Base-by-base conservation (phyloP, 2,797 vertebrate species). In the Amblyraja radiata region DNA sequence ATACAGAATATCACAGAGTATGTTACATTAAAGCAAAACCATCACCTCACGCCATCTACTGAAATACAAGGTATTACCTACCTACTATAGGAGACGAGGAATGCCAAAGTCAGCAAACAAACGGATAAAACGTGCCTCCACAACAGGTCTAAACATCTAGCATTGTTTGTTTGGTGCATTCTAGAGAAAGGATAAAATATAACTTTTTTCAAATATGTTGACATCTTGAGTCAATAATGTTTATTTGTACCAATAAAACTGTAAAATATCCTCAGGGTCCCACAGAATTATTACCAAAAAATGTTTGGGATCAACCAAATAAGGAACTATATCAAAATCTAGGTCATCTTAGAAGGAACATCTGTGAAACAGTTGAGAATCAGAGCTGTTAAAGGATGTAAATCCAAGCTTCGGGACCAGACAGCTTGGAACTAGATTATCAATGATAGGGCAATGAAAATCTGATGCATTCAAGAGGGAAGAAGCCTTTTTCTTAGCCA, bases 101-200 rank as follows among this genome's bases (percentile, higher is more conserved):
- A 97, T 95, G 99, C 98, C 93, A 96, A 95, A 76, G 97, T 97
- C 95, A 99, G 95, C 94, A 99, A 97, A 94, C 97, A 96, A 94
- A 98, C 95, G 94, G 98, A 99, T 94, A 99, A 96, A 94, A 99
- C 94, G 11, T 99, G 99, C 96, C 99, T 97, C 99, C 99, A 99
- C 93, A 99, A 97, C 95, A 99, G 95, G 95, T 99, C 98, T 96
- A 99, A 97, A 96, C 98, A 99, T 94, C 98, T 98, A 93, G 99
- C 99, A 65, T 99, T 99, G 97, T 99, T 99, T 93, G 99, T 99
- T 96, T 99, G 99, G 96, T 99, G 99, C 99, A 99, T 99, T 97
- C 98, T 99, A 95, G 94, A 94, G 94, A 94, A 46, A 93, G 93
- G 93, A 91, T 95, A 1, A 91, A 73, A 46, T 73, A 39, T 11